These are phyloP conservation scores for Episyrphus balteatus DNA, from an alignment of 1,140 invertebrate genomes.

Conservation along the genomic window DNA sequence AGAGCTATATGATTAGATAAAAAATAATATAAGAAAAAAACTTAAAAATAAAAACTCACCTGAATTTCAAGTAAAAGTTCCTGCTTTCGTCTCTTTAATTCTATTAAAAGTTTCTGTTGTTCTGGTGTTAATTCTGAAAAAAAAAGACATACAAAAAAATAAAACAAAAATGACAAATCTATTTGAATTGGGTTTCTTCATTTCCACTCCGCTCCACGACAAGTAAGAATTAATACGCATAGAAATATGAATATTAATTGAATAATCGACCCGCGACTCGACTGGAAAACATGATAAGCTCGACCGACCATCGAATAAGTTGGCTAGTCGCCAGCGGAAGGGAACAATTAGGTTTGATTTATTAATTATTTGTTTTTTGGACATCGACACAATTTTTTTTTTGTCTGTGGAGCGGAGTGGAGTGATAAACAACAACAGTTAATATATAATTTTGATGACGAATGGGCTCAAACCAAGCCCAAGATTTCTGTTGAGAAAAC, in stretches of 20 bases:
- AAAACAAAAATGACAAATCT: constrained; percentile 85
- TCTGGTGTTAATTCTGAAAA: constrained; percentile 81
- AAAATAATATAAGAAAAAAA: no score
- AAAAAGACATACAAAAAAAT: constrained; percentile 39
- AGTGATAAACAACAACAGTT: no score
- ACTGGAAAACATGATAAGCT: background rate
- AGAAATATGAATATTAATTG: constrained; percentile 7
- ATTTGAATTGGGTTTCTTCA: constrained; percentile 13
- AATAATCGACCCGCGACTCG: constrained; percentile 3
- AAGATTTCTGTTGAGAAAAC: background rate
- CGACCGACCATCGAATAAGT: background rate
- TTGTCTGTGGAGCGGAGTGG: no score
- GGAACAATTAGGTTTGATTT: background rate
- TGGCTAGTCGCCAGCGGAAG: background rate
- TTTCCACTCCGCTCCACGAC: constrained; percentile 12
- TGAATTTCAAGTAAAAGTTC: constrained; percentile 87
- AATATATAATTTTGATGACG: no score
- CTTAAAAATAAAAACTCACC: constrained; percentile 45
- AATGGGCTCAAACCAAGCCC: no score
- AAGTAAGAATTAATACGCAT: background rate
- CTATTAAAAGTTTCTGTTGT: constrained; percentile 79
- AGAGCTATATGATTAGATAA: no score
- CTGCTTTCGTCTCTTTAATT: constrained; percentile 79
- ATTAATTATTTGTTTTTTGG: no score
- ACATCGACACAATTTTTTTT: no score